These are phyloP conservation scores for Melanotus villosus DNA, from an alignment of 2,888 invertebrate species.

Conservation along the genomic window DNA sequence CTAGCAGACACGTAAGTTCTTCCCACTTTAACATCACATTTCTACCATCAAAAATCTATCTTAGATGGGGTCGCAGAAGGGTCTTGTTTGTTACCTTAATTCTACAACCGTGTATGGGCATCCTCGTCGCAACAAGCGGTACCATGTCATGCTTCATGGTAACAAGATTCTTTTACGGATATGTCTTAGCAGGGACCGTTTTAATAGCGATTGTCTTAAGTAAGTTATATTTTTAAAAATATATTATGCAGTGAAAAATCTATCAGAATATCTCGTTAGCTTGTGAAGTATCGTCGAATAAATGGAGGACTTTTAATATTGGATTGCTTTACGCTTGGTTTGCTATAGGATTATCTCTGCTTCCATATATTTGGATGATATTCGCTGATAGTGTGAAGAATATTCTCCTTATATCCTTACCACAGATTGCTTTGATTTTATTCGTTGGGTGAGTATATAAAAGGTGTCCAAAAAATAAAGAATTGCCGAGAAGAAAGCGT, in stretches of 20 bases:
- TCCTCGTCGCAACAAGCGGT: neutral
- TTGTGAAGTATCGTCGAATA: slow-evolving; percentile 69
- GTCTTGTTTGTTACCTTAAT: slow-evolving; percentile 6
- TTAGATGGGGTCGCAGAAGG: slow-evolving; percentile 21
- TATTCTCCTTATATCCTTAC: slow-evolving; percentile 45
- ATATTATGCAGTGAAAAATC: too few relatives aligned
- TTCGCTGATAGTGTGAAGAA: slow-evolving; percentile 65
- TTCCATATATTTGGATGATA: slow-evolving; percentile 57
- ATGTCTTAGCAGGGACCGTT: neutral
- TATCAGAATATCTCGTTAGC: slow-evolving; percentile 63
- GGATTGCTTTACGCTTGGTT: slow-evolving; percentile 29
- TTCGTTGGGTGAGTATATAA: slow-evolving; percentile 11
- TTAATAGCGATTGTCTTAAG: slow-evolving; percentile 16
- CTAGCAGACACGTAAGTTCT: slow-evolving; percentile 10
- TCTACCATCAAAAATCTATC: neutral
- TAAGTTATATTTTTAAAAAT: slow-evolving; percentile 3
- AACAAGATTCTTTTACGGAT: slow-evolving; percentile 8
- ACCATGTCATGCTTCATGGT: neutral
- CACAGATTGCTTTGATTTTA: neutral
- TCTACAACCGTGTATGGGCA: slow-evolving; percentile 4
- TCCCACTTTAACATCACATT: neutral
- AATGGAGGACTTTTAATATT: slow-evolving; percentile 66
- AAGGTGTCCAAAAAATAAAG: too few relatives aligned
- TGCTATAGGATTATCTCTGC: neutral
- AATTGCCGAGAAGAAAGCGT: too few relatives aligned